Base-by-base conservation (phyloP, 2,113 vertebrate species). In the Astur gentilis region DNA sequence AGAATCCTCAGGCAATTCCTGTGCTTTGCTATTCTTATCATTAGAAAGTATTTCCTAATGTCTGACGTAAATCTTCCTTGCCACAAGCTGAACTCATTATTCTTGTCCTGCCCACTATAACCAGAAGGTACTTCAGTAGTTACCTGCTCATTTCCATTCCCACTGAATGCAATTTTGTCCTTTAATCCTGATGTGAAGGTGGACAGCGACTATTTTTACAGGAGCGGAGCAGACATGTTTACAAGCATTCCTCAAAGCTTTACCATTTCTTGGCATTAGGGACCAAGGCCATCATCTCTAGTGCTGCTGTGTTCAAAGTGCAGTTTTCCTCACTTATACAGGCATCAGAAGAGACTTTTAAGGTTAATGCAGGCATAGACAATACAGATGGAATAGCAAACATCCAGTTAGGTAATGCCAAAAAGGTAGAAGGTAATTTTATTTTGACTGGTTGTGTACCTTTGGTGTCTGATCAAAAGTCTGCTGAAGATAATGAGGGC, bases 1-100 rank as follows among this genome's bases (percentile, higher is more conserved):
- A 75, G 84, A 61, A 87, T 87, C 95, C 90, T 85, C 84, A 85
- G 95, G 87, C 93, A 95, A 76, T 93, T 97, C 95, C 84, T 95
- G 91, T 91, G 54, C 78, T 93, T 94, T 87, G 34, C 84, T 85
- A 31, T 72, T 96, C 84, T 96, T 95, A 96, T 91, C 84, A 66
- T 83, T 65, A 83, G 58, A 87, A 89, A 85, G 62, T 94, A 65
- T 95, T 94, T 96, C 93, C 62, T 96, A 94, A 93, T 72, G 62
- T 91, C 66, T 96, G 90, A 87, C 17, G 34, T 85, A 87, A 96
- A 87, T 83, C 61, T 93, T 87, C 69, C 76, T 90, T 89, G 86
- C 89, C 78, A 72, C 78, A 87, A 93, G 44, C 44, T 6, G 57
- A 94, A 69, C 36, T 93, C 70, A 91, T 91, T 95, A 50, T 71